Evolutionary conservation across 2,888 invertebrate genomes (phyloP), one percentile per base, ranked within the genome.

Genomic region (Beris morrisii): DNA sequence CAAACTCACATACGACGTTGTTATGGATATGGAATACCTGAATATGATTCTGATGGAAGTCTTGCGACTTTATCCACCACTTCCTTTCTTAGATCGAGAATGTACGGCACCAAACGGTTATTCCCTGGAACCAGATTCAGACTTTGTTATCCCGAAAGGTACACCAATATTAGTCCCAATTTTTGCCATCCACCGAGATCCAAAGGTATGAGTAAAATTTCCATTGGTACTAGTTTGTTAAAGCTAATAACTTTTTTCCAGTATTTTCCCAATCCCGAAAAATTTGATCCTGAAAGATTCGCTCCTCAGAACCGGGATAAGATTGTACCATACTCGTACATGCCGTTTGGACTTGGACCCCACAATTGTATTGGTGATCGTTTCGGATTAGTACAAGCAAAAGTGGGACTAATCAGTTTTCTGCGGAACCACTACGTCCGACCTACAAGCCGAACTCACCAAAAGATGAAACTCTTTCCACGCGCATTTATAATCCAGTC

Each of bases 21-120:
- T 84, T 5, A 75, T 76, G 2, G 77, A 79, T 5, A 74, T 84
- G 78, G 74, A 77, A 32, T 83, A 82, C 69, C 73, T 84, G 71
- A 80, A 83, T 65, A 81, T 79, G 72, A 78, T 74, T 28, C 71
- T 76, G 15, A 70, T 70, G 48, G 81, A 81, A 69, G 75, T 75
- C 5, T 68, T 81, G 45, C 75, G 81, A 2, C 69, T 81, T 57
- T 81, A 81, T 72, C 81, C 81, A 0, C 74, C 78, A 0, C 57
- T 80, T 5, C 78, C 81, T 3, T 78, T 80, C 67, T 67, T 81
- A 32, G 81, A 81, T 70, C 73, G 81, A n/a, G 73, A 75, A 44
- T 81, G 80, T 64, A 77, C 76, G 5, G 67, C 73, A 7, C 28
- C 70, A 0, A 57, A 68, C 15, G 74, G 69, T 0, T 78, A 76